These are phyloP conservation scores for Pollimyrus isidori DNA, from an alignment of 2,113 vertebrate genomes.

Conservation along the genomic window DNA sequence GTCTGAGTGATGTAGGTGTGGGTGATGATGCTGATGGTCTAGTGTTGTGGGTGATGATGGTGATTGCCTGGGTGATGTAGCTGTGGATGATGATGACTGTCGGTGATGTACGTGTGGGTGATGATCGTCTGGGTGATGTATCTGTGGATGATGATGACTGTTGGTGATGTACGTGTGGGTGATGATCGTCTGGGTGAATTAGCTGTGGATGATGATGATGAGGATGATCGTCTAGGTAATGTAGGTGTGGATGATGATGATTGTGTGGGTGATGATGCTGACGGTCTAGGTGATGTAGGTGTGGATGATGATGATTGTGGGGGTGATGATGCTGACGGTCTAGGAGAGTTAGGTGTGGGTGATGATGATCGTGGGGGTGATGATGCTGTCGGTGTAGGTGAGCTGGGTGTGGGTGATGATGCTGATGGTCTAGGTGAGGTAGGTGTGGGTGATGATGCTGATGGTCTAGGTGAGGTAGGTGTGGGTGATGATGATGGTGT, in stretches of 20 bases:
- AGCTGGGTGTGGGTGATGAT: not conserved
- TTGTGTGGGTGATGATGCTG: not conserved
- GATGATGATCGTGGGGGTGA: not conserved
- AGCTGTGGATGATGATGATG: not conserved
- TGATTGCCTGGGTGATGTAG: too few species aligned
- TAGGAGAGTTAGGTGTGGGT: too few species aligned
- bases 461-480: too few species aligned
- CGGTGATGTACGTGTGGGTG: slow-evolving; percentile 67
- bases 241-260: too few species aligned
- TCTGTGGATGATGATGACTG: not conserved
- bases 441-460: not conserved
- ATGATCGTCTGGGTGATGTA: not conserved
- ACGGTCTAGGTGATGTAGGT: too few species aligned
- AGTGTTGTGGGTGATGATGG: too few species aligned
- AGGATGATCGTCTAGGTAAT: too few species aligned
- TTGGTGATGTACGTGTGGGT: not conserved
- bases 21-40: not conserved
- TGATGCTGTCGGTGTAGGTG: not conserved
- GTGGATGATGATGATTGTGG: not conserved
- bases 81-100: too few species aligned
- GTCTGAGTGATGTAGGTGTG: not conserved
- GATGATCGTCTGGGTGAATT: not conserved
- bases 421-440: not conserved
- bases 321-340: too few species aligned
- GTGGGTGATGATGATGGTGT: not conserved